Evolutionary conservation across 2,113 vertebrate species (phyloP), one percentile per base, ranked within the genome.

Genomic region (Tupaia tana): DNA sequence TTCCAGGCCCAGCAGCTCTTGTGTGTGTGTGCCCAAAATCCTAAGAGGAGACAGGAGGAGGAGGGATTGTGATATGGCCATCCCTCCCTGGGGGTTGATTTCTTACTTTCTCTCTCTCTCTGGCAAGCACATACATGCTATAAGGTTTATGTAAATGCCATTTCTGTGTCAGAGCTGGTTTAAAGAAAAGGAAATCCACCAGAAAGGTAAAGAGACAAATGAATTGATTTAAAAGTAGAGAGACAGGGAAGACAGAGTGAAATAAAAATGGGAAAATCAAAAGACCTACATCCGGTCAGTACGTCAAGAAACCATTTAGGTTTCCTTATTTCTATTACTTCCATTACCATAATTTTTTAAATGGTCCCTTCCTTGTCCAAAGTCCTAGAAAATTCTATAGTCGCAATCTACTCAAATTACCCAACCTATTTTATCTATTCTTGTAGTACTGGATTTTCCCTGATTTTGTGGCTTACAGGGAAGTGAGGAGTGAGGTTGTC

Each of bases 271-370:
- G 52, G 20, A 66, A 71, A 80, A 63, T 16, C 24, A 89, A 54
- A 92, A 92, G 29, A 52, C 29, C 58, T 91, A 63, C 13, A 54
- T 59, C 22, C 84, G 4, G 1, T 16, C 20, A 34, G 9, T 8
- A 86, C 16, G 29, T 16, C 22, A 83, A 43, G 15, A 89, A 75
- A 66, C 1, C 9, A 86, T 56, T 63, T 83, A 63, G 11, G 11
- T 7, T 16, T 78, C 58, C 43, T 20, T 15, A 63, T 89, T 81
- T 0, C 61, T 82, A 7, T 24, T 54, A 34, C n/a, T 80, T 54
- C 54, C n/a, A 59, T 69, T 79, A 58, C 84, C 34, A 90, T 93
- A 56, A 66, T 69, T 84, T 69, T 96, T n/a, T 89, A 69, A 74
- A 14, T 25, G 86, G 3, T 16, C 5, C 4, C 27, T 24, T 75